Percentiles rank a stretch among this genome's conserved stretches.
phyloP scores from a whole-genome alignment of 2,888 invertebrate genomes.

The Hirtodrosophila trivittata region DNA sequence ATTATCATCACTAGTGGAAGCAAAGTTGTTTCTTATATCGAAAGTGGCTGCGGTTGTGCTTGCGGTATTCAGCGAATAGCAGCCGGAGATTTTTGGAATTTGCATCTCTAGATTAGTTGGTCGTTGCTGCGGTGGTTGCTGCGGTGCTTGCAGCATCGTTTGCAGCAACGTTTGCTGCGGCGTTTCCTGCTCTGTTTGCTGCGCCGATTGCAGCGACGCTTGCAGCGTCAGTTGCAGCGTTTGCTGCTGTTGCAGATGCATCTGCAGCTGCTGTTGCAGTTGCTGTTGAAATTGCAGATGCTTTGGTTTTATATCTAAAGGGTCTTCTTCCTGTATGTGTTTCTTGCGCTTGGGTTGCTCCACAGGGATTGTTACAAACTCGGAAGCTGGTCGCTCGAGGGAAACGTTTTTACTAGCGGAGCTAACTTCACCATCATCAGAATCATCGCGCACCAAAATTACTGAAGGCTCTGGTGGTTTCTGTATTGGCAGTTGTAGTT shows the following conservation, averaged over 20 bases:
- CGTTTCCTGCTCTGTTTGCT: too few relatives aligned
- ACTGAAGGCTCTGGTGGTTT: slow-evolving; percentile 21
- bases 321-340: background rate
- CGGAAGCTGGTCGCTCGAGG: slow-evolving; percentile 3
- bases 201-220: too few relatives aligned
- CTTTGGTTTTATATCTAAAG: slow-evolving; percentile 4
- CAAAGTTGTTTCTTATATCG: background rate
- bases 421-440: slow-evolving; percentile 40
- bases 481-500: background rate
- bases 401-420: background rate
- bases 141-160: too few relatives aligned
- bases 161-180: background rate
- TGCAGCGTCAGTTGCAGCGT: too few relatives aligned
- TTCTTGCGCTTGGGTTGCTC: slow-evolving; percentile 22
- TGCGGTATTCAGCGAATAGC: slow-evolving; percentile 71
- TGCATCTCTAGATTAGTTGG: slow-evolving; percentile 53
- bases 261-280: background rate
- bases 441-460: slow-evolving; percentile 59
- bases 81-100: slow-evolving; percentile 75
- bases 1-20: background rate
- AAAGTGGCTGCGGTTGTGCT: background rate
- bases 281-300: background rate
- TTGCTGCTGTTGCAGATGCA: slow-evolving; percentile 1
- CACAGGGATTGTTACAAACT: background rate
- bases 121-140: background rate